A percentile compares a stretch with the other conserved stretches of the same genome.
phyloP scores from a whole-genome alignment of 2,113 vertebrate species.

The Trochalopteron elliotii region DNA sequence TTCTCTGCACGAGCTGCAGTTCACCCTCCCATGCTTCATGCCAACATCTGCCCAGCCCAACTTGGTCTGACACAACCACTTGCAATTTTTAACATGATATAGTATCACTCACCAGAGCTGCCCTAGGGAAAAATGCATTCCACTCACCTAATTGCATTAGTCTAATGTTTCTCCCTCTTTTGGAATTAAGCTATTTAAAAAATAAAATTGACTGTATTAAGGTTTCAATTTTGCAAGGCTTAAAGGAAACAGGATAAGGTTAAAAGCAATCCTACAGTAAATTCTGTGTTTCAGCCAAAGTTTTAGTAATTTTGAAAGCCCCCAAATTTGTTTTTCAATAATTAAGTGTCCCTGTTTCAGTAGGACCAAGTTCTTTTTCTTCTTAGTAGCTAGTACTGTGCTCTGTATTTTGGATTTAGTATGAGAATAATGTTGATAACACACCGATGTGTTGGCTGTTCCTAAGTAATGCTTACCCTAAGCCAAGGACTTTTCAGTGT shows the following conservation, averaged over 20 bases:
- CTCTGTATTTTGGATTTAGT: not conserved
- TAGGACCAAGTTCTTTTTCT: not conserved
- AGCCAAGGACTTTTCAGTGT: not conserved
- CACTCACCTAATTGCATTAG: conserved; percentile 28
- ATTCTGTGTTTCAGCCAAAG: not conserved
- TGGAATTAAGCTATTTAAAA: not conserved
- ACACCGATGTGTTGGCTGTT: not conserved
- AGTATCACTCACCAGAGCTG: conserved; percentile 26
- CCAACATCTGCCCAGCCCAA: not conserved
- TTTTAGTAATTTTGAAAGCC: not conserved
- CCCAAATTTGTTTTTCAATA: not conserved
- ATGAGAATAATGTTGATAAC: not conserved
- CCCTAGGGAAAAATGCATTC: conserved; percentile 20
- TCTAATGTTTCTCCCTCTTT: not conserved
- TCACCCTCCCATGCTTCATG: not conserved
- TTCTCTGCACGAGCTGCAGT: not conserved
- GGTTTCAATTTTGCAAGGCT: not conserved
- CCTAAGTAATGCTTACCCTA: not conserved
- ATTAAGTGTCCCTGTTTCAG: not conserved
- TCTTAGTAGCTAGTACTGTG: not conserved
- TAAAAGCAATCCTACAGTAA: not conserved
- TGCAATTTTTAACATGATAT: not conserved
- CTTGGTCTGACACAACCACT: not conserved
- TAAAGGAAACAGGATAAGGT: not conserved
- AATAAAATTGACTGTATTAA: not conserved